These are phyloP conservation scores for Vulpes ferrilata DNA, from an alignment of 2,113 vertebrate genomes.

Conservation along the genomic window DNA sequence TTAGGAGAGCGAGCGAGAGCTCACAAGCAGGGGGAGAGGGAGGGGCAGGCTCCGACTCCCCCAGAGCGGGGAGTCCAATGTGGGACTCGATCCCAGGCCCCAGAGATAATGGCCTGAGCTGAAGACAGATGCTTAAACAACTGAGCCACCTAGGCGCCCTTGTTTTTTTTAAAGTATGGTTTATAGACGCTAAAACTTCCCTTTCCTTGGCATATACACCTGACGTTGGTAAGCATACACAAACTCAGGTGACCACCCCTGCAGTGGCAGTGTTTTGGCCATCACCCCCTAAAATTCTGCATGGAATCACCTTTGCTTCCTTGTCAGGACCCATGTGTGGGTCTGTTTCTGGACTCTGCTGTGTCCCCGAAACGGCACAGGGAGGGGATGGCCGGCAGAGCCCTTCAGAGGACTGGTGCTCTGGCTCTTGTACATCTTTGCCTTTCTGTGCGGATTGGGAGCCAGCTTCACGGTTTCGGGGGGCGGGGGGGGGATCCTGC, in stretches of 20 bases:
- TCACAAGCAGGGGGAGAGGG: neutral
- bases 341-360: neutral
- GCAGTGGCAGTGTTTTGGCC: too few species aligned
- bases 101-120: neutral
- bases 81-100: too few species aligned
- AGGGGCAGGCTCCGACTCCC: neutral
- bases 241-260: accelerated
- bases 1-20: neutral
- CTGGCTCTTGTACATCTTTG: accelerated
- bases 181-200: accelerated
- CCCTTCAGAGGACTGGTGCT: neutral
- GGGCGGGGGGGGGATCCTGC: accelerated
- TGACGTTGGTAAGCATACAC: neutral
- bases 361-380: accelerated
- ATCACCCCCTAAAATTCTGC: neutral
- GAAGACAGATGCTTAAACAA: neutral
- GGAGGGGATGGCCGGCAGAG: neutral
- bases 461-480: neutral
- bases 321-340: accelerated
- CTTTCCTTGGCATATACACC: neutral
- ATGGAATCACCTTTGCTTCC: accelerated
- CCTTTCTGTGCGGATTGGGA: neutral
- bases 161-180: neutral
- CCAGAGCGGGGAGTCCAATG: neutral
- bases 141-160: neutral